A percentile compares a stretch with the other conserved stretches of the same genome.
phyloP scores from a whole-genome alignment of 2,888 invertebrate genomes.

The Melanchra persicariae region DNA sequence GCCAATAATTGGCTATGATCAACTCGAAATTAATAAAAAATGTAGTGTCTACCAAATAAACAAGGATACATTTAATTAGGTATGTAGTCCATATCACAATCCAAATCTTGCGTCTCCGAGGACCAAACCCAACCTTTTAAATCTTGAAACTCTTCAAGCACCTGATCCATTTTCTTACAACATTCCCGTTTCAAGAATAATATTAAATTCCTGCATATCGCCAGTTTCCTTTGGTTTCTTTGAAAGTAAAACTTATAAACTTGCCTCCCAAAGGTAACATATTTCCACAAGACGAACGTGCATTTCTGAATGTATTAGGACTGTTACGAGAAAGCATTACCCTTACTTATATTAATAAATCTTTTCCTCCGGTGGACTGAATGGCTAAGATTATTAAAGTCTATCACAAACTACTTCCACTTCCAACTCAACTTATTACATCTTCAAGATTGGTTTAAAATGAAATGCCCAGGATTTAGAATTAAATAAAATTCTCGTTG shows the following conservation, averaged over 20 bases:
- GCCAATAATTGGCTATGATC: too few relatives aligned
- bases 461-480: neutral
- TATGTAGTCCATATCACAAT: too few relatives aligned
- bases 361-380: neutral
- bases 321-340: neutral
- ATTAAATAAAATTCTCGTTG: neutral
- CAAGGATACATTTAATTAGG: too few relatives aligned
- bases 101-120: too few relatives aligned
- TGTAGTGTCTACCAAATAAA: too few relatives aligned
- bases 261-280: constrained; percentile 7
- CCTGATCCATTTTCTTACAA: neutral
- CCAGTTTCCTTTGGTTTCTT: constrained; percentile 13
- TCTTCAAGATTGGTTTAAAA: neutral
- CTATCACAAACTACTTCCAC: neutral
- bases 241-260: constrained; percentile 13
- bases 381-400: neutral
- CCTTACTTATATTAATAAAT: neutral
- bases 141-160: constrained; percentile 1
- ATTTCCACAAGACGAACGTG: neutral
- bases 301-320: neutral
- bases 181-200: neutral
- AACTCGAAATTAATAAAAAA: too few relatives aligned
- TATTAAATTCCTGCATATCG: constrained; percentile 13
- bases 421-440: neutral
- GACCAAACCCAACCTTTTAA: neutral